Evolutionary conservation across 2,888 invertebrate genomes (phyloP), one percentile per base, ranked within the genome.

Genomic region (Vandiemenella viatica): DNA sequence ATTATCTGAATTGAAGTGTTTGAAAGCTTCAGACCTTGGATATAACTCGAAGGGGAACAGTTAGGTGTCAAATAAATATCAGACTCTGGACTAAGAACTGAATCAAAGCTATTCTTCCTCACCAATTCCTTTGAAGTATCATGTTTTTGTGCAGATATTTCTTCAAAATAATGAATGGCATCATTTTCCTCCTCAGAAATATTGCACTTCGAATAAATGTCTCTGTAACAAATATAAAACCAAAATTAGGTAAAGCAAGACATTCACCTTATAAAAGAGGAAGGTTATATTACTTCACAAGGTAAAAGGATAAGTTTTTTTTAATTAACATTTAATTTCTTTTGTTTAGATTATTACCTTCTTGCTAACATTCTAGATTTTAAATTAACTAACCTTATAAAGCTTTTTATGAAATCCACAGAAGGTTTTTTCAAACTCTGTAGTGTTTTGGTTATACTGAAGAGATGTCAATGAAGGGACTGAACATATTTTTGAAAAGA

Each of bases 31-130:
- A 40, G 26, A 26, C 23, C 37, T 7, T 38, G 18, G 47, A 22
- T 50, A 32, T 50, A 43, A 37, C 59, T 58, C 21, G 63, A 66
- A 16, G 72, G 71, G 45, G 63, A 59, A 57, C 67, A 66, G 58
- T 68, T 67, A n/a, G 72, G 71, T 23, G 72, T 73, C 43, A 65
- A 62, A 60, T 67, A 72, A 19, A 67, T 63, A 48, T 72, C 72
- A 6, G 62, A 59, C 47, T 70, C 69, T 21, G 67, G 67, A 19
- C 61, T 60, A 50, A 63, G 63, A 55, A 65, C 64, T 53, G 62
- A 66, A 52, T 57, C 56, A 49, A 58, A 60, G 37, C 51, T 55
- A 46, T 58, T 40, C 15, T n/a, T n/a, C 21, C 42, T 18, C 15
- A 8, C 42, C 16, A 37, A 53, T 26, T 58, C 60, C 23, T 56